Conservation (phyloP, 2,888 invertebrate species). For the Hedya salicella region DNA sequence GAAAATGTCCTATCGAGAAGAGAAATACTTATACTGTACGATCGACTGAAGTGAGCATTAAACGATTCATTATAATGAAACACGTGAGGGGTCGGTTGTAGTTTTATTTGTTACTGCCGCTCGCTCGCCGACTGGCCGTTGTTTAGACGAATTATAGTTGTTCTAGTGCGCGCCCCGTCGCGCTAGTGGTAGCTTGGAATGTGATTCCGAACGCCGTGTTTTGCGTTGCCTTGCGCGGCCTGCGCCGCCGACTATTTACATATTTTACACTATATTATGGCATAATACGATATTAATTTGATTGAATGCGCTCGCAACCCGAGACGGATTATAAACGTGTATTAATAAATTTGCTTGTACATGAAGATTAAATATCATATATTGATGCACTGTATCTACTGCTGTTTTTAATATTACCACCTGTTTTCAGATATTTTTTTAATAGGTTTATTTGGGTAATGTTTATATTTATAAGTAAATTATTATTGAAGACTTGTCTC, state of each 20-base stretch:
- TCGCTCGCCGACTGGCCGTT: constrained; percentile 55
- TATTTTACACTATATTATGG: constrained; percentile 82
- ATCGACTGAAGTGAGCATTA: constrained; percentile 79
- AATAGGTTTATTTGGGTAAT: constrained; percentile 82
- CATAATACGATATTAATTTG: constrained; percentile 82
- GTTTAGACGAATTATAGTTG: constrained; percentile 67
- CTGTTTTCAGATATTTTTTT: constrained; percentile 72
- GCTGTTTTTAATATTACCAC: constrained; percentile 83
- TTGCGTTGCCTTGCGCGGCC: constrained; percentile 69
- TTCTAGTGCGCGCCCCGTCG: constrained; percentile 60
- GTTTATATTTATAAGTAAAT: constrained; percentile 84
- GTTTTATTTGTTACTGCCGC: constrained; percentile 71
- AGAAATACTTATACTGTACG: constrained; percentile 78
- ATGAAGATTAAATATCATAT: constrained; percentile 91
- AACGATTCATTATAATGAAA: constrained; percentile 73
- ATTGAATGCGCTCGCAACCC: constrained; percentile 68
- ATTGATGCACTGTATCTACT: constrained; percentile 88
- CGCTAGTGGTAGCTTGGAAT: constrained; percentile 73
- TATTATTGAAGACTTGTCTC: constrained; percentile 81
- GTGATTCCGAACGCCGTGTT: constrained; percentile 73
- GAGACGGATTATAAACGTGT: constrained; percentile 78
- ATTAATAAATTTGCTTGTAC: constrained; percentile 90
- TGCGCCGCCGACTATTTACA: constrained; percentile 67
- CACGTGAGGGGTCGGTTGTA: constrained; percentile 73
- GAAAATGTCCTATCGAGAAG: constrained; percentile 81